Evolutionary conservation across 2,797 vertebrate genomes (phyloP).

Genomic region (Microhierax caerulescens): DNA sequence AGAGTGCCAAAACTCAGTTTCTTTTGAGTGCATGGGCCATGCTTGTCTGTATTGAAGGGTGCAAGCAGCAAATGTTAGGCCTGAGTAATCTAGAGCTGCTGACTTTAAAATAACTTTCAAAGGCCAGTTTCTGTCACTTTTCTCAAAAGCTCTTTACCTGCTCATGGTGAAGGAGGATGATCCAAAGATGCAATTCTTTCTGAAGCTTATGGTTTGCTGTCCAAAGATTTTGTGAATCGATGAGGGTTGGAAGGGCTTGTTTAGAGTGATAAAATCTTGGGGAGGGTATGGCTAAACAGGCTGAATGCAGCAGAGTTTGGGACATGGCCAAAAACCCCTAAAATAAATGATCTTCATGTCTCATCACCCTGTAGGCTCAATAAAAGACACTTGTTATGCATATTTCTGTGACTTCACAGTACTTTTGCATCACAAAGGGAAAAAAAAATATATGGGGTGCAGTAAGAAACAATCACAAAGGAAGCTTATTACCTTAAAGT

Average conservation of each 20-base stretch:
- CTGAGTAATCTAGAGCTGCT: background rate
- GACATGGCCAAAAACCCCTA: background rate
- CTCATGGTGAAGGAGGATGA: background rate
- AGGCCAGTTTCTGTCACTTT: background rate
- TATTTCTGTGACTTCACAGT: background rate
- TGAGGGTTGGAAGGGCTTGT: background rate
- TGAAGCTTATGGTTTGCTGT: background rate
- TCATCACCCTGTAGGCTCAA: background rate
- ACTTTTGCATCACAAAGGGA: background rate
- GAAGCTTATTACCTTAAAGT: background rate
- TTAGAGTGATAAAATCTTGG: background rate
- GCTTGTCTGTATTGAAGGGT: background rate
- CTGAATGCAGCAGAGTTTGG: background rate
- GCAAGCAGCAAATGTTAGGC: background rate
- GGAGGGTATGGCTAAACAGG: background rate
- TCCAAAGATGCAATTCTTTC: background rate
- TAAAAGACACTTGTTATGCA: background rate
- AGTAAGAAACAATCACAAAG: background rate
- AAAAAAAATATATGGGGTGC: background rate
- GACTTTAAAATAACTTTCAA: background rate
- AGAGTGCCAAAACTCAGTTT: background rate
- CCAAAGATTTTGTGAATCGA: background rate
- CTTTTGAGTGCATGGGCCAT: background rate
- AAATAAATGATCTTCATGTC: background rate
- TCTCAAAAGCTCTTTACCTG: background rate